Conservation (phyloP, 2,113 vertebrate species). For the Cairina moschata region DNA sequence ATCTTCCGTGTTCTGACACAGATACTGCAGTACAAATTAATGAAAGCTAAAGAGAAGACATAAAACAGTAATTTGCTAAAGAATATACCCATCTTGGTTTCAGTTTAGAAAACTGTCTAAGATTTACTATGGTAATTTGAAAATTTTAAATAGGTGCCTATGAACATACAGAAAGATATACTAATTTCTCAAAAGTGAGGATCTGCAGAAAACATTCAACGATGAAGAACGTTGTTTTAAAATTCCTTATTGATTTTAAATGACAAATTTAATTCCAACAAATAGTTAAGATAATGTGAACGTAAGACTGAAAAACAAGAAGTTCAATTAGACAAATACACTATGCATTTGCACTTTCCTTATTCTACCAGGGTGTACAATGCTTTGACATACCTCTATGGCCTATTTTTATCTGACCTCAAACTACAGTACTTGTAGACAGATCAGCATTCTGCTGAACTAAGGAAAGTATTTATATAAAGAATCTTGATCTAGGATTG, state of each 20-base stretch:
- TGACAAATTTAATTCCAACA: neutral
- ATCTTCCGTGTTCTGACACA: neutral
- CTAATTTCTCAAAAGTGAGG: neutral
- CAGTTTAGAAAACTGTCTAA: neutral
- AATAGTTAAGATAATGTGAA: neutral
- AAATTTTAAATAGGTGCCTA: neutral
- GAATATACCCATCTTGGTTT: neutral
- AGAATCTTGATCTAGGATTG: conserved; percentile 70
- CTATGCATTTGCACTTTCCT: neutral
- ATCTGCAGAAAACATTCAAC: neutral
- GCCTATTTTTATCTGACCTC: conserved; percentile 67
- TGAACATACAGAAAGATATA: neutral
- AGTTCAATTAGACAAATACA: neutral
- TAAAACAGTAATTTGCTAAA: neutral
- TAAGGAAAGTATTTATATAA: conserved; percentile 61
- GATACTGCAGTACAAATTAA: neutral
- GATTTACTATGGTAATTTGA: too few species aligned
- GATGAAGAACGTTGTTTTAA: neutral
- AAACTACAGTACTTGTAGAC: conserved; percentile 22
- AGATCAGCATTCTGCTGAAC: conserved; percentile 59
- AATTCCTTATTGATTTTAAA: neutral
- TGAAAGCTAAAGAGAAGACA: neutral
- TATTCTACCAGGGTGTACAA: neutral
- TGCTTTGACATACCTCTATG: conserved; percentile 36
- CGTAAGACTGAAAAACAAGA: neutral